Base-by-base conservation (phyloP, 2,113 vertebrate genomes). In the Zosterops japonicus region DNA sequence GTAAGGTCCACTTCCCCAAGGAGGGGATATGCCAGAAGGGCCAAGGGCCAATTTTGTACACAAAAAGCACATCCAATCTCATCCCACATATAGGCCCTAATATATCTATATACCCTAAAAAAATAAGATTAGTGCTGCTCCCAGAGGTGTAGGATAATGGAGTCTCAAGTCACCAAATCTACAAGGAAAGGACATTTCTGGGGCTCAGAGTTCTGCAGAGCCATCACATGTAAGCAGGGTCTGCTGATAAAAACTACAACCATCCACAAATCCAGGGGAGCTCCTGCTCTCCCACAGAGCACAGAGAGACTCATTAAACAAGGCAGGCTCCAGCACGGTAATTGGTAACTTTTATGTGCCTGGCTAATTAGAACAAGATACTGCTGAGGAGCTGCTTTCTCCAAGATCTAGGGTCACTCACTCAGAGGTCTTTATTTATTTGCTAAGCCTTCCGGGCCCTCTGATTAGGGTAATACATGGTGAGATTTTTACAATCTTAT, bases 401-500 rank as follows among this genome's bases (percentile, higher is more conserved):
- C 89, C 71, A 55, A 53, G 89, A 94, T 90, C 93, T 80, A 3
- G 14, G 95, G 95, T 96, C 96, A 97, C 74, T 93, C 87, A 94
- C 75, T 93, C 89, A 91, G 95, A 96, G 78, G 72, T 94, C 89
- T 90, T 70, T 94, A 94, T 96, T 97, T 97, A 95, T 97, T 96
- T 97, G 94, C 90, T 97, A 95, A 97, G 87, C 95, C 86, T 96
- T 97, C 95, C 71, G 56, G 89, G 74, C 94, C 71, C 89, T 74
- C 93, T 93, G 94, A 96, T 97, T 96, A 96, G 87, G 68, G 89
- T 96, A 96, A 95, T 95, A 94, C 93, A 46, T 75, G 74, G 96
- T 93, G 94, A 97, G 96, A 95, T 94, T 97, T 96, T 97, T 94
- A 94, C 95, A 95, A 97, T 97, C 90, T 89, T 94, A 95, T 94